Evolutionary conservation across 2,113 vertebrate genomes (phyloP).

Genomic region (Entosphenus tridentatus): DNA sequence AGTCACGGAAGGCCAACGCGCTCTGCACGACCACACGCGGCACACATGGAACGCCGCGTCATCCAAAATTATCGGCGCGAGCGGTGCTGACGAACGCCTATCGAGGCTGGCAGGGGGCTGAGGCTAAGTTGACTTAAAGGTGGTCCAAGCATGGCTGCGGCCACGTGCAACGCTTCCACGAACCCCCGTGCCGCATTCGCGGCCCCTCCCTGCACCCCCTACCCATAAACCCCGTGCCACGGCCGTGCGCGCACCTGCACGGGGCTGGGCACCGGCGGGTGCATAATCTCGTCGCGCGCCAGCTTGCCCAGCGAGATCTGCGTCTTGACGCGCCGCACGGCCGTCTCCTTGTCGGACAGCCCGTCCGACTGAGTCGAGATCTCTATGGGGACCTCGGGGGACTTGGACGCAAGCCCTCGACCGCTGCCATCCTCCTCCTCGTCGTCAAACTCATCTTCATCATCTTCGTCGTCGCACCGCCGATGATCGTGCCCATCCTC

Average conservation of each 20-base stretch:
- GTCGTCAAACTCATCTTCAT: slow-evolving; percentile 13
- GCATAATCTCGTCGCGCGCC: slow-evolving; percentile 45
- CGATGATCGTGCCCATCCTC: slow-evolving; percentile 30
- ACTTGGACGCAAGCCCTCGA: slow-evolving; percentile 73
- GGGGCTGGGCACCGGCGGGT: slow-evolving; percentile 14
- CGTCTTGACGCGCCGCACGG: slow-evolving; percentile 80
- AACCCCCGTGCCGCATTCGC: not conserved
- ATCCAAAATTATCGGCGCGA: not conserved
- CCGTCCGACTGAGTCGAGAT: slow-evolving; percentile 91
- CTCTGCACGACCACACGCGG: slow-evolving; percentile 29
- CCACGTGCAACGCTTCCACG: no score
- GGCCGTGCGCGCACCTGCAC: slow-evolving; percentile 39
- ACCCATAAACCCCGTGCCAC: no score
- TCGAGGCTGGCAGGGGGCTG: not conserved
- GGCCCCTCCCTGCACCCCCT: not conserved
- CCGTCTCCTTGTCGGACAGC: slow-evolving; percentile 90
- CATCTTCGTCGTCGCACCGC: no score
- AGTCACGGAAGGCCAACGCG: slow-evolving; percentile 61
- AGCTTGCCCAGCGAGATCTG: slow-evolving; percentile 95
- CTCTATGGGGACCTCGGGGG: slow-evolving; percentile 83
- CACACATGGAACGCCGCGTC: not conserved
- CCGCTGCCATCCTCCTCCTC: slow-evolving; percentile 47
- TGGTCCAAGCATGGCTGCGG: not conserved
- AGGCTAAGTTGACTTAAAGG: not conserved
- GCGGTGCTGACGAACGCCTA: not conserved